A percentile compares a stretch with the other conserved stretches of the same genome.
phyloP scores from a whole-genome alignment of 1,140 invertebrate genomes.

The Tetraneura akinire region DNA sequence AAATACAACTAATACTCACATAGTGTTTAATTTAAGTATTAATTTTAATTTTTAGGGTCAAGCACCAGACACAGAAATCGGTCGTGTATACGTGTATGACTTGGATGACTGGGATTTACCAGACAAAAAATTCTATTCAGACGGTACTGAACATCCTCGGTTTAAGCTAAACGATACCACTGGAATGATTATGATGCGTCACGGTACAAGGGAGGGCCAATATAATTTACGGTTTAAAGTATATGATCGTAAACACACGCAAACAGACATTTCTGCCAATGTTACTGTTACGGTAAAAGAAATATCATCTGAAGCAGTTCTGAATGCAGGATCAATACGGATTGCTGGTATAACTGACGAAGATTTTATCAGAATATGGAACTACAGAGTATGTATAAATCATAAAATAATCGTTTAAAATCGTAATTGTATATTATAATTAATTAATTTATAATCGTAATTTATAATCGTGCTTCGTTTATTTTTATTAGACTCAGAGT shows the following conservation, averaged over 20 bases:
- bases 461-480: not conserved
- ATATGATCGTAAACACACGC: slow-evolving; percentile 89
- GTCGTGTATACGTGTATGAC: slow-evolving; percentile 93
- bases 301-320: slow-evolving; percentile 91
- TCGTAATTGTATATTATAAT: not conserved
- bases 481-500: slow-evolving; percentile 67
- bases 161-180: slow-evolving; percentile 88
- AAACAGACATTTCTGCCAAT: slow-evolving; percentile 88
- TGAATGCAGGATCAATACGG: slow-evolving; percentile 91
- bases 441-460: no score
- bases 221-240: slow-evolving; percentile 89
- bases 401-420: not conserved
- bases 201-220: slow-evolving; percentile 82
- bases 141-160: slow-evolving; percentile 75
- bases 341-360: slow-evolving; percentile 94
- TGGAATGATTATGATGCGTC: slow-evolving; percentile 93
- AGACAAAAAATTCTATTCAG: slow-evolving; percentile 96
- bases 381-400: slow-evolving; percentile 69
- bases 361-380: slow-evolving; percentile 93
- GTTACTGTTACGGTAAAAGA: slow-evolving; percentile 91
- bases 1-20: no score
- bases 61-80: slow-evolving; percentile 89
- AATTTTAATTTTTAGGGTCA: slow-evolving; percentile 70
- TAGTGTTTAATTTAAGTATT: no score
- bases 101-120: slow-evolving; percentile 96